These are phyloP conservation scores for Euwallacea similis DNA, from an alignment of 1,140 invertebrate genomes.

Conservation along the genomic window DNA sequence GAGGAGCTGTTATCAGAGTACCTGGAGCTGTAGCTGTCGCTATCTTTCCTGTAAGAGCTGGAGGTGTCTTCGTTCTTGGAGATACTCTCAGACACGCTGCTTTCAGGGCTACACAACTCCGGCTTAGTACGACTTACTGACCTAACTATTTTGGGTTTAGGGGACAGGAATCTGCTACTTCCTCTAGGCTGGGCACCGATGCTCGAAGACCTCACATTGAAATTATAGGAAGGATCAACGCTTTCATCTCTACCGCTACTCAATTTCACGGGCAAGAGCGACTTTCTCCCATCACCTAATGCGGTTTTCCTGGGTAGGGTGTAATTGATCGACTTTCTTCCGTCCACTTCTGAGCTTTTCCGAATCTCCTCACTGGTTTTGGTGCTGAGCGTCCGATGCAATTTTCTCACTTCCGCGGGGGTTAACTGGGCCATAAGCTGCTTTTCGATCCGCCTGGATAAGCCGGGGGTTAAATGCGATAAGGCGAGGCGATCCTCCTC, in stretches of 20 bases:
- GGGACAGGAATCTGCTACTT: constrained; percentile 33
- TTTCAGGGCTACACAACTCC: constrained; percentile 47
- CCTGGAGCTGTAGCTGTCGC: constrained; percentile 39
- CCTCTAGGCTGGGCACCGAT: constrained; percentile 38
- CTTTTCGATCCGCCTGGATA: constrained; percentile 65
- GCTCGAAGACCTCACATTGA: constrained; percentile 40
- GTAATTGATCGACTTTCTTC: constrained; percentile 37
- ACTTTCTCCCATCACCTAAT: constrained; percentile 24
- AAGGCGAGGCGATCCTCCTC: constrained; percentile 66
- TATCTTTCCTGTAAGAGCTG: constrained; percentile 36
- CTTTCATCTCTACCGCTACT: constrained; percentile 28
- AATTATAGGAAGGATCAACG: constrained; percentile 34
- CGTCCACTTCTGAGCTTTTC: constrained; percentile 21
- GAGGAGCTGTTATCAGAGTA: constrained; percentile 37
- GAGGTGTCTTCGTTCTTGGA: constrained; percentile 43
- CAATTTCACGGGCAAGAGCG: constrained; percentile 42
- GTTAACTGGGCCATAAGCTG: constrained; percentile 65
- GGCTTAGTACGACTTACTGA: constrained; percentile 36
- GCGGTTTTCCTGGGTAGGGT: constrained; percentile 45
- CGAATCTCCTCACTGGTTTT: constrained; percentile 43
- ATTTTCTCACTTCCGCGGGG: constrained; percentile 61
- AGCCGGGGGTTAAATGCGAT: constrained; percentile 65
- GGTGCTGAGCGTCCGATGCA: constrained; percentile 65
- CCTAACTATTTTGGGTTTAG: constrained; percentile 40
- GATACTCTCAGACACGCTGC: constrained; percentile 47